Base-by-base conservation (phyloP, 2,113 vertebrate genomes). In the Oncorhynchus keta region DNA sequence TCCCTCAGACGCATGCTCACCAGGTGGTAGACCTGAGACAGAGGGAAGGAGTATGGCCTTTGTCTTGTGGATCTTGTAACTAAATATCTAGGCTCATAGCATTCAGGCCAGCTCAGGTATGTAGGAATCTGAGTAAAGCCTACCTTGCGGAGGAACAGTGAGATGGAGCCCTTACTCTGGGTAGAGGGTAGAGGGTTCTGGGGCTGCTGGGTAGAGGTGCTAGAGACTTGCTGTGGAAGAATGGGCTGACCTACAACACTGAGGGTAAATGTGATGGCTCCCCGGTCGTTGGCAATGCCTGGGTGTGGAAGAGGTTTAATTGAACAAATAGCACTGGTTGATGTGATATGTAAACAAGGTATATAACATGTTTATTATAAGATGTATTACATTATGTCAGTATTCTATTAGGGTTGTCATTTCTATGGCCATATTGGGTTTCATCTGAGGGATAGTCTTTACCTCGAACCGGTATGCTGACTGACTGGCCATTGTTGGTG, bases 1-100 rank as follows among this genome's bases (percentile, higher is more conserved):
- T 96, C 95, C 7, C 94, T 93, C 84, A 96, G 75, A 24, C 96
- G 95, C 83, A 95, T 95, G 1, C 95, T 96, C 11, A 94, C 94
- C 88, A 96, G 90, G 65, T 96, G 95, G 85, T 97, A 97, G 1
- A 97, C 95, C 95, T 97, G 30, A 57, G 45, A 55, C 12, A 30
- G n/a, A 55, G 75, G 1, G 1, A 45, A 75, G 30, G 20, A 24
- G 57, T 68, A 45, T 45, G 39, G 39, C 9, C 39, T 45, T 12
- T 45, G 39, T 45, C 39, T 45, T 45, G 11, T 0, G 1, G 20
- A 55, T 55, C 14, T 55, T 18, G 16, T 5, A 4, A 45, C 39
- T 45, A 45, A 45, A 55, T 12, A n/a, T 55, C 12, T 55, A 3
- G 2, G 9, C 8, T 13, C 30, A 18, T 64, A 22, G 24, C 12